Evolutionary conservation across 1,140 invertebrate species (phyloP).

Genomic region (Mycetomoellerius zeteki): DNA sequence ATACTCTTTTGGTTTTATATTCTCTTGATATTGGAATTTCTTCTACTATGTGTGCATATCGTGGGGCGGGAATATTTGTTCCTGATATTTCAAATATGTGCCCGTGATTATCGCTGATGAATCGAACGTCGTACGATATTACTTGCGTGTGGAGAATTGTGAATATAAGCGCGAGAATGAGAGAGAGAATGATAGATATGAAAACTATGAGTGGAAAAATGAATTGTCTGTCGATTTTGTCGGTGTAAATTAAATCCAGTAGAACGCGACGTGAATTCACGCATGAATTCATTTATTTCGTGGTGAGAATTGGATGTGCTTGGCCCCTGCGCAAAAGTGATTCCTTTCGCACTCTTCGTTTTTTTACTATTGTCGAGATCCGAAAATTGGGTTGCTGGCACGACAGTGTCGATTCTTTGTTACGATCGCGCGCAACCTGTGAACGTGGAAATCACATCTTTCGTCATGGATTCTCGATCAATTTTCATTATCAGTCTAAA

Average conservation of each 20-base stretch:
- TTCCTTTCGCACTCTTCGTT: background rate
- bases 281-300: constrained; percentile 50
- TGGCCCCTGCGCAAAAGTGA: constrained; percentile 1
- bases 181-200: constrained; percentile 37
- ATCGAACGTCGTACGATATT: constrained; percentile 45
- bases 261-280: constrained; percentile 46
- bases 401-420: constrained; percentile 58
- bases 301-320: background rate
- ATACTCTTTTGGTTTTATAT: background rate
- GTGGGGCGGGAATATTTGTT: background rate
- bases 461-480: constrained; percentile 20
- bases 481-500: constrained; percentile 25
- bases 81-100: constrained; percentile 26
- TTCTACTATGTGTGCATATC: background rate
- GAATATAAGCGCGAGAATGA: background rate
- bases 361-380: background rate
- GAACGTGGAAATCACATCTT: constrained; percentile 52
- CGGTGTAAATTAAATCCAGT: constrained; percentile 57
- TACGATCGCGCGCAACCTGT: constrained; percentile 8
- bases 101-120: constrained; percentile 28
- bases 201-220: constrained; percentile 37
- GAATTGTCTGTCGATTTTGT: constrained; percentile 39
- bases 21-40: background rate
- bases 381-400: constrained; percentile 64
- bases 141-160: background rate